A percentile compares a stretch with the other conserved stretches of the same genome.
Conservation (phyloP, 2,797 vertebrate species). For the Rhyacichthys aspro region DNA sequence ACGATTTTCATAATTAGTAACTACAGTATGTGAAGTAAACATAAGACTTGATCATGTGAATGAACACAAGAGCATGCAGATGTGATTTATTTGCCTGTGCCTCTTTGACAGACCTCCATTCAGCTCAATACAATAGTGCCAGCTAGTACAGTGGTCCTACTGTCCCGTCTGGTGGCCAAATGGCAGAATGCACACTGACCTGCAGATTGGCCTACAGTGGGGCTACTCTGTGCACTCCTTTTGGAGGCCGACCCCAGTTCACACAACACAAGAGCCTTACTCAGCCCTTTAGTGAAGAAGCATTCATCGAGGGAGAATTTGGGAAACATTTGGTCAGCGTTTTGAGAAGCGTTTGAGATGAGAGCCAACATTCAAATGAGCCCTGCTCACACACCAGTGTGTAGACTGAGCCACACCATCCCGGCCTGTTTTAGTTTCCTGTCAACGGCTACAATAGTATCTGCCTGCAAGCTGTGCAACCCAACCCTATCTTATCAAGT, state of each 20-base stretch:
- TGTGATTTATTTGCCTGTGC: slow-evolving; percentile 56
- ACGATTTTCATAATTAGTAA: slow-evolving; percentile 9
- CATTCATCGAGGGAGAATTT: slow-evolving; percentile 58
- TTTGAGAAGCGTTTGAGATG: slow-evolving; percentile 34
- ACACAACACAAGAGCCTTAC: slow-evolving; percentile 53
- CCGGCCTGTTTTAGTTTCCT: slow-evolving; percentile 59
- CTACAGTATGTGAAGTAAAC: slow-evolving; percentile 18
- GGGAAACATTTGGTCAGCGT: slow-evolving; percentile 40
- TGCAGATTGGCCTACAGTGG: slow-evolving; percentile 56
- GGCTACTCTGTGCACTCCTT: slow-evolving; percentile 30
- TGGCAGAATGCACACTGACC: slow-evolving; percentile 57
- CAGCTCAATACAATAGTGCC: slow-evolving; percentile 73
- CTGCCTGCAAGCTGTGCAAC: slow-evolving; percentile 69
- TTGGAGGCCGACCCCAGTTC: slow-evolving; percentile 28
- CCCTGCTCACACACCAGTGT: slow-evolving; percentile 23
- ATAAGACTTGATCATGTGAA: slow-evolving; percentile 26
- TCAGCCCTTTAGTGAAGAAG: slow-evolving; percentile 51
- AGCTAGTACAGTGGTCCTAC: slow-evolving; percentile 67
- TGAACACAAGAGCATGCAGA: slow-evolving; percentile 29
- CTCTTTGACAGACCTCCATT: slow-evolving; percentile 63
- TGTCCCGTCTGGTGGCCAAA: slow-evolving; percentile 68
- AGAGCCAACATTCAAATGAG: slow-evolving; percentile 46
- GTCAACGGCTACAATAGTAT: slow-evolving; percentile 66
- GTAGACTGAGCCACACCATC: slow-evolving; percentile 36
- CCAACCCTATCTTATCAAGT: slow-evolving; percentile 75